A percentile compares a stretch with the other conserved stretches of the same genome.
These are phyloP conservation scores for Limonius californicus DNA, from an alignment of 1,140 invertebrate genomes.

Conservation along the genomic window DNA sequence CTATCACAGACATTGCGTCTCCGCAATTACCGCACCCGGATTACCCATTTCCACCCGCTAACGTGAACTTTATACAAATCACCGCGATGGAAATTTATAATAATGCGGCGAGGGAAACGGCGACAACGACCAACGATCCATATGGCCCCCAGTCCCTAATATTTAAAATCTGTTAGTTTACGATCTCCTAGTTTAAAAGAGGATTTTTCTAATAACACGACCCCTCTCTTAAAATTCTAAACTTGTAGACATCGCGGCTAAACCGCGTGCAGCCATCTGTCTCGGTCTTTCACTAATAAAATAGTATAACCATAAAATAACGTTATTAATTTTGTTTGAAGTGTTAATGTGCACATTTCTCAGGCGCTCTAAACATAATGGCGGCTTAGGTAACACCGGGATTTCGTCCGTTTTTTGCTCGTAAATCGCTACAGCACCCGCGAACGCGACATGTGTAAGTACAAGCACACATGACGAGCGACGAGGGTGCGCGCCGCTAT, in stretches of 20 bases:
- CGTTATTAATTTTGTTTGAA: slow-evolving; percentile 28
- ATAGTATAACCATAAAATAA: slow-evolving; percentile 24
- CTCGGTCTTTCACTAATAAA: slow-evolving; percentile 18
- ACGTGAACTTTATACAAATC: slow-evolving; percentile 29
- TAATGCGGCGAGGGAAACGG: slow-evolving; percentile 2
- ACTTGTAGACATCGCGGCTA: slow-evolving; percentile 13
- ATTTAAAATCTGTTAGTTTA: slow-evolving; percentile 19
- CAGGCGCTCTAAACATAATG: slow-evolving; percentile 1
- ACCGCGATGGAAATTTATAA: slow-evolving; percentile 15
- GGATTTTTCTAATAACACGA: slow-evolving; percentile 17
- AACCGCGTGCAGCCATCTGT: slow-evolving; percentile 24
- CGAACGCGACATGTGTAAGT: slow-evolving; percentile 9
- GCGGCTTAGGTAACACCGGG: slow-evolving; percentile 14
- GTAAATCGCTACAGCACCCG: slow-evolving; percentile 8
- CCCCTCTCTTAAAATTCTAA: slow-evolving; percentile 17
- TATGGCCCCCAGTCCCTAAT: slow-evolving; percentile 2
- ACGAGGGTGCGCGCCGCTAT: slow-evolving; percentile 22
- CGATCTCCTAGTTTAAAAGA: slow-evolving; percentile 13
- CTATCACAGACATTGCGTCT: slow-evolving; percentile 12
- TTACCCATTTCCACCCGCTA: slow-evolving; percentile 27
- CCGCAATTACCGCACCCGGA: slow-evolving; percentile 12
- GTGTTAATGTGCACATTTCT: slow-evolving; percentile 27
- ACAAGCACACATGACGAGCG: background rate
- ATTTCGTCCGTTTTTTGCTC: slow-evolving; percentile 20
- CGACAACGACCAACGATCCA: background rate